Evolutionary conservation across 2,797 vertebrate species (phyloP).

Genomic region (Urosaurus nigricauda): DNA sequence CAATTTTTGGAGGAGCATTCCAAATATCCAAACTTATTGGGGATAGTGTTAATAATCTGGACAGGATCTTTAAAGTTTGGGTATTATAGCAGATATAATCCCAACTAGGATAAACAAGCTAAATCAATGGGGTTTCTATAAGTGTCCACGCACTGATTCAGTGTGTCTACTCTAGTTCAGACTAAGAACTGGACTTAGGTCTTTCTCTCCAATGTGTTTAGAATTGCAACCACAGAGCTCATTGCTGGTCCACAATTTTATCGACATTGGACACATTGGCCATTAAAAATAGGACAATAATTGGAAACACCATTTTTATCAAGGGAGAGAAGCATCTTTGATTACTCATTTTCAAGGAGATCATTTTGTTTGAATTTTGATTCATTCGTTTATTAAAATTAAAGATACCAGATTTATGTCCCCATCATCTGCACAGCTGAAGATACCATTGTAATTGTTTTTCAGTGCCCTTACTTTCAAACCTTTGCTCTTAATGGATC

Average conservation of each 20-base stretch:
- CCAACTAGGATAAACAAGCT: too few relatives aligned
- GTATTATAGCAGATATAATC: too few relatives aligned
- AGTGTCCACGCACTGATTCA: too few relatives aligned
- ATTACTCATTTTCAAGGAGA: background rate
- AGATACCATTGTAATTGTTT: conserved; percentile 48
- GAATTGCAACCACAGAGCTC: background rate
- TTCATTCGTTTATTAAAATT: conserved; percentile 18
- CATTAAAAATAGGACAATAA: conserved; percentile 9
- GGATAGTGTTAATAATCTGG: too few relatives aligned
- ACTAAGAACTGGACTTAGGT: too few relatives aligned
- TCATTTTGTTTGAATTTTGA: background rate
- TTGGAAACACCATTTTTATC: background rate
- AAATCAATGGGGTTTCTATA: too few relatives aligned
- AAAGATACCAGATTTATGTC: conserved; percentile 17
- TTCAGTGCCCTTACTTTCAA: conserved; percentile 46
- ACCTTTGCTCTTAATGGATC: conserved; percentile 54
- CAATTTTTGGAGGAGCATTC: too few relatives aligned
- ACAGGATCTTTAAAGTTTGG: too few relatives aligned
- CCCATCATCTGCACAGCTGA: conserved; percentile 19
- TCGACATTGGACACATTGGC: background rate
- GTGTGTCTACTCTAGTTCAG: too few relatives aligned
- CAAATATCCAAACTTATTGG: too few relatives aligned
- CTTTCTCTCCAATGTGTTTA: background rate
- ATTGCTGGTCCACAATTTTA: background rate
- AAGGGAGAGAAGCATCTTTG: background rate